phyloP scores from a whole-genome alignment of 2,888 invertebrate species.

The Xestia sexstrigata region DNA sequence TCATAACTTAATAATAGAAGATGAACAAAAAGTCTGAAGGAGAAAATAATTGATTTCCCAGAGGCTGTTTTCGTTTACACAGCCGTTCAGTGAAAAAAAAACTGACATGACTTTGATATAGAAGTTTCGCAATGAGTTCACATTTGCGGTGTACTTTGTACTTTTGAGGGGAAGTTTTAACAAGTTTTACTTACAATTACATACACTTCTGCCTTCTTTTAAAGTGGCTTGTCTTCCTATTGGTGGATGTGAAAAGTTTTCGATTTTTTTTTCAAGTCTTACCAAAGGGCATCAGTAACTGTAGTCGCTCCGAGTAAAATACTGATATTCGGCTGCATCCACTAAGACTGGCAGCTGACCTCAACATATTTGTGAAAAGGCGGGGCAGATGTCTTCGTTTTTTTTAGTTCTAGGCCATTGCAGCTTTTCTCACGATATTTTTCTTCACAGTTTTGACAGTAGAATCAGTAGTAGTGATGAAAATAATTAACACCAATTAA shows the following conservation, averaged over 20 bases:
- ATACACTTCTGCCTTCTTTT: no score
- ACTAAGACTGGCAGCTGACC: no score
- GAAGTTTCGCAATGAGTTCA: conserved; percentile 52
- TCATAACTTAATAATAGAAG: conserved; percentile 36
- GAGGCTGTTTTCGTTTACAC: conserved; percentile 45
- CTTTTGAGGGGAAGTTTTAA: conserved; percentile 52
- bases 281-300: no score
- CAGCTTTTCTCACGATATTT: background rate
- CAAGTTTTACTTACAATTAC: conserved; percentile 43
- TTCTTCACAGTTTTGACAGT: background rate
- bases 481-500: background rate
- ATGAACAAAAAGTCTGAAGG: conserved; percentile 22
- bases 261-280: no score
- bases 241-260: no score
- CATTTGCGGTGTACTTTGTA: conserved; percentile 30
- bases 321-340: no score
- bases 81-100: conserved; percentile 37
- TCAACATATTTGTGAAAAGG: no score
- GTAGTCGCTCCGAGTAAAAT: no score
- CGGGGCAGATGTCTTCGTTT: no score
- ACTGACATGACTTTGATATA: conserved; percentile 38
- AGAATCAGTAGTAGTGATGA: background rate
- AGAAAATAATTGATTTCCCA: conserved; percentile 60
- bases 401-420: no score
- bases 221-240: no score